Evolutionary conservation across 2,888 invertebrate genomes (phyloP).

Genomic region (Glyphotaelius pellucidus): DNA sequence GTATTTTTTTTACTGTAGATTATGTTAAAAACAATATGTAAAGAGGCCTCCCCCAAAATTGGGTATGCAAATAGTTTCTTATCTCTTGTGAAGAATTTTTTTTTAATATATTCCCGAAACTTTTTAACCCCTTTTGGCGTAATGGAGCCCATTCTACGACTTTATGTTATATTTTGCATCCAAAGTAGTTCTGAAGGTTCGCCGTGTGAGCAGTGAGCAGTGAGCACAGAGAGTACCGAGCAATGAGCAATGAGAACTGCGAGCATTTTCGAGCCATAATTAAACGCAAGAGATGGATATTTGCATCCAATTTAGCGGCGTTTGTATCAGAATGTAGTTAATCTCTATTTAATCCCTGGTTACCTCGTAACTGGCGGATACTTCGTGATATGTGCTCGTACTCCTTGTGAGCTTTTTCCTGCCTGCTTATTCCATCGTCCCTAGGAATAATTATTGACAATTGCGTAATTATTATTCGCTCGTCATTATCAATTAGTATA

Average conservation of each 20-base stretch:
- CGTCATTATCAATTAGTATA: no score
- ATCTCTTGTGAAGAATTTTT: not conserved
- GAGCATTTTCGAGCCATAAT: conserved; percentile 29
- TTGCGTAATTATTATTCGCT: conserved; percentile 6
- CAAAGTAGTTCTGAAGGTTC: not conserved
- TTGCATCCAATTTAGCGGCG: conserved; percentile 52
- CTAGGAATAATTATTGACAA: conserved; percentile 22
- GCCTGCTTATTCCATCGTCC: not conserved
- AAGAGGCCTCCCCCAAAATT: no score
- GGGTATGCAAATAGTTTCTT: no score
- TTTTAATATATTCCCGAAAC: not conserved
- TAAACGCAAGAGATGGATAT: conserved; percentile 33
- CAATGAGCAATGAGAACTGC: not conserved
- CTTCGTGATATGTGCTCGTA: conserved; percentile 40
- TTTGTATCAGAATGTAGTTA: conserved; percentile 41
- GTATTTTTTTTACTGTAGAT: no score
- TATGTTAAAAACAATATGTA: no score
- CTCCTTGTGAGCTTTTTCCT: conserved; percentile 12
- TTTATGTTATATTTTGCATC: not conserved
- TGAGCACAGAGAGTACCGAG: not conserved
- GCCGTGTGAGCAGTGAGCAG: not conserved
- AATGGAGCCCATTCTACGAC: not conserved
- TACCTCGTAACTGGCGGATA: not conserved
- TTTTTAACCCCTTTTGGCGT: not conserved
- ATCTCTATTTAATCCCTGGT: conserved; percentile 41